Evolutionary conservation across 2,888 invertebrate genomes (phyloP), one percentile per base, ranked within the genome.

Genomic region (Trachelus tabidus): DNA sequence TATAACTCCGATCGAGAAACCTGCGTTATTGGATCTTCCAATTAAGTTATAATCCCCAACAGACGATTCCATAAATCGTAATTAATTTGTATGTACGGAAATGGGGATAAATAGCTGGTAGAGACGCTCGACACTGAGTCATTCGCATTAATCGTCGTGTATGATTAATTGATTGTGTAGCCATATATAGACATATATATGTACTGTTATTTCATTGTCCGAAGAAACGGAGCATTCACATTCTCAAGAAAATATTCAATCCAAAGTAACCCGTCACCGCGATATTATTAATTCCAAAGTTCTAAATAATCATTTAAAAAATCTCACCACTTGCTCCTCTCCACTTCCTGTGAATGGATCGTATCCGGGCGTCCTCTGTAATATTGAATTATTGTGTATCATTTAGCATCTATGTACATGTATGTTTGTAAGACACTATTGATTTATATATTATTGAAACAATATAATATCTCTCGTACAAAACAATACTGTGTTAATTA

Each of bases 381-480:
- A 73, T 74, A 74, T 76, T 56, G 37, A 76, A 76, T 89, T 85
- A 83, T 87, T 88, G 87, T 87, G 81, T 87, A 89, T 86, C 80
- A 78, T 89, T 87, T 85, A 86, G 82, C 79, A 56, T 85, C 82
- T 81, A 84, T 87, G 85, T 86, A 85, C 81, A 88, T 87, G 86
- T 88, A 87, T 81, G 86, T 88, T 87, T 89, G 86, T 87, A 87
- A 88, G 83, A 86, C 82, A 84, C 83, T 83, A 85, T 86, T 88
- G 85, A 88, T 89, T 88, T 88, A 85, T 88, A 87, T 88, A 82
- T 79, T 79, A 81, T 77, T 71, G 31, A 71, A 78, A 78, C 78
- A 78, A 79, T 81, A 85, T 83, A 83, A 84, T 79, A 82, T 82
- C 82, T 85, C 84, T 82, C 83, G 81, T 85, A 83, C 81, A 83